Base-by-base conservation (phyloP, 2,797 vertebrate species). In the Epinephelus coioides region DNA sequence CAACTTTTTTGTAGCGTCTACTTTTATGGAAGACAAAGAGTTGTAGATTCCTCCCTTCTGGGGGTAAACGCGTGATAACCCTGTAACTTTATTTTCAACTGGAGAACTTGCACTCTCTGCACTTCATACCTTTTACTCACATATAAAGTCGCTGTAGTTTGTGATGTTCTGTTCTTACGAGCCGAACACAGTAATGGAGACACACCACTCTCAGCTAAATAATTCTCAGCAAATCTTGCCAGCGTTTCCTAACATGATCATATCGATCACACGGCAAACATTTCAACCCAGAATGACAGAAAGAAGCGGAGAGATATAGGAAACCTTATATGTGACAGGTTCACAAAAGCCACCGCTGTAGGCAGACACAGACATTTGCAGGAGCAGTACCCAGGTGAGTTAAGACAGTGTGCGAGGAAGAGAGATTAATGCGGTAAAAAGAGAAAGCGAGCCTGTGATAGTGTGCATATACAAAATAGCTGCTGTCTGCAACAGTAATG, bases 401-500 rank as follows among this genome's bases (percentile, higher is more conserved):
- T 88, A 59, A 87, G 78, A 79, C 61, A n/a, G 64, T 30, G 78
- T 14, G 76, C 56, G 49, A 59, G 73, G 46, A 66, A 19, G 72
- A 50, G 54, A 89, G 86, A 91, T 90, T 85, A 91, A 91, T 86
- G 71, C 50, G 4, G 84, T 54, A 72, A 79, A 90, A 83, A 83
- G 80, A 67, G 47, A 86, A 84, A 74, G 71, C 56, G 70, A 54
- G 73, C 68, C 83, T 93, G 85, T 93, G 92, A 93, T 93, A 91
- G 70, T 89, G 91, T 91, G 90, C 90, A 91, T 92, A 92, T 88
- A 92, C 91, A 92, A 94, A 93, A 93, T 83, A 87, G 86, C 91
- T 91, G 88, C 91, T 89, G 92, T 91, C 91, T 92, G 89, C 91
- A 86, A 83, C 90, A 13, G 91, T 94, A 94, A 94, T 93, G 92